Base-by-base conservation (phyloP, 1,140 invertebrate genomes). In the Megalonaias nervosa region DNA sequence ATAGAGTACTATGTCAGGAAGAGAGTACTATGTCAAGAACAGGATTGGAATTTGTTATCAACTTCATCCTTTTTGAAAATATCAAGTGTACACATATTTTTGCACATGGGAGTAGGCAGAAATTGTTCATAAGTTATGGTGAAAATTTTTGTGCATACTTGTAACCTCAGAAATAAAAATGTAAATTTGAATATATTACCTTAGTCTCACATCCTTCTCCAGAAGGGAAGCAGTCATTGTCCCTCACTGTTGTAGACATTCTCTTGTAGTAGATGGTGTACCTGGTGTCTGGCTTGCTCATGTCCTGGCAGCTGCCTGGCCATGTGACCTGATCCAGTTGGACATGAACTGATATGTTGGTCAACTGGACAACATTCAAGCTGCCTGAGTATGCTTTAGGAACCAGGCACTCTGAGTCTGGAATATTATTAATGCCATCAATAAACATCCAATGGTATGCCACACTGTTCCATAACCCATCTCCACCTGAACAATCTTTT, bases 221-320 rank as follows among this genome's bases (percentile, higher is more conserved):
- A n/a, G 72, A 72, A 65, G 69, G 56, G 13, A 70, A 70, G 78
- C 87, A 89, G 61, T 82, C 67, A 21, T 77, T 67, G 14, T 62
- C 58, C 17, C 70, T 38, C n/a, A 67, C 81, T n/a, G 26, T 64
- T 57, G 65, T 70, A 67, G 66, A 79, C 64, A 92, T 87, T 59
- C 88, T 86, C 23, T 90, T 92, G 88, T 95, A 95, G 74, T 93
- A 93, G 55, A 96, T 90, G 0, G 93, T 94, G 84, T 95, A 96
- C 75, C 94, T 92, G 1, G 93, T 92, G 1, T 93, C 92, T 0
- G 95, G 92, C 82, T 94, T 90, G 78, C 94, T 94, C 26, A 94
- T 92, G 31, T 91, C 88, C 6, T 90, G 84, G 88, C 95, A 96
- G 48, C 92, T 88, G 11, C 86, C 80, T 55, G 93, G 90, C 71